Evolutionary conservation across 2,888 invertebrate species (phyloP).

Genomic region (Aspidiotus destructor): DNA sequence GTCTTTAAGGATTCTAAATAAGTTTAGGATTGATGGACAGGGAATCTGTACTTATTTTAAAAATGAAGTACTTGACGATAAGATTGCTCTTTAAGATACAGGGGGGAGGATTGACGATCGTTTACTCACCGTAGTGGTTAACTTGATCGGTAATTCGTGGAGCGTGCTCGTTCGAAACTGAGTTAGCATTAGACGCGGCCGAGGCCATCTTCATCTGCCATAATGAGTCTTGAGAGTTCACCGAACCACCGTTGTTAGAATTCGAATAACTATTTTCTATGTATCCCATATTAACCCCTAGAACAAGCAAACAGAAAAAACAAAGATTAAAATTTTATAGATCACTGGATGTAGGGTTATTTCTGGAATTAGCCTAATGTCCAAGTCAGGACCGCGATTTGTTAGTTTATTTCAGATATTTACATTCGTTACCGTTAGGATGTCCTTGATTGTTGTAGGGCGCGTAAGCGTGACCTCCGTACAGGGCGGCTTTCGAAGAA

Average conservation of each 20-base stretch:
- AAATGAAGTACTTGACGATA: no score
- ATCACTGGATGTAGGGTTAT: no score
- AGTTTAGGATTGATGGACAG: no score
- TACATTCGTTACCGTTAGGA: conserved; percentile 30
- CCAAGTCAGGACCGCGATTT: neutral
- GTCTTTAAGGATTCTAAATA: no score
- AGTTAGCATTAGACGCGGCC: conserved; percentile 40
- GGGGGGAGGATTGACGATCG: neutral
- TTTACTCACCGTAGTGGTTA: conserved; percentile 38
- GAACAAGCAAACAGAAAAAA: conserved; percentile 35
- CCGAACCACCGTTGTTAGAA: conserved; percentile 89
- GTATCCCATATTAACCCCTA: conserved; percentile 81
- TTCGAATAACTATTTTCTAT: conserved; percentile 87
- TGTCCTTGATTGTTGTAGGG: conserved; percentile 17
- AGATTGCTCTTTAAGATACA: no score
- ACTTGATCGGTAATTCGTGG: conserved; percentile 37
- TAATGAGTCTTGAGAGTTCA: conserved; percentile 85
- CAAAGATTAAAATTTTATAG: neutral
- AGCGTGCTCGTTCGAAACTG: conserved; percentile 28
- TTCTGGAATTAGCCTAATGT: no score
- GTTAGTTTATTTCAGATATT: conserved; percentile 2
- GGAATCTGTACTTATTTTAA: no score
- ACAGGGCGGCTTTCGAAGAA: conserved; percentile 55
- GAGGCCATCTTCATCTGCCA: conserved; percentile 90
- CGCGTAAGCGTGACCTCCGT: conserved; percentile 34